phyloP scores from a whole-genome alignment of 2,797 vertebrate genomes.

The Phrynocephalus forsythii region DNA sequence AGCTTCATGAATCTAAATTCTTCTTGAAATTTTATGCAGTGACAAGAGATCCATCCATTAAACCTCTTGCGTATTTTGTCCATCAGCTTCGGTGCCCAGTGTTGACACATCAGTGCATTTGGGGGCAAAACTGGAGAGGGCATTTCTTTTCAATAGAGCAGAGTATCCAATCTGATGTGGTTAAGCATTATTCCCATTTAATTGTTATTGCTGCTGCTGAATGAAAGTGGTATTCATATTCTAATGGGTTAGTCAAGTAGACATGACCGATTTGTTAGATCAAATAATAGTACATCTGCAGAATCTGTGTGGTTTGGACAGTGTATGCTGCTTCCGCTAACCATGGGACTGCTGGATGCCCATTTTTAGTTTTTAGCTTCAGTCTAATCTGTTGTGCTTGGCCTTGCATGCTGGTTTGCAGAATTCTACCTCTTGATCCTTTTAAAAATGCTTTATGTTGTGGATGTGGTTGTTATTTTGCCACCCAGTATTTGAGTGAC shows the following conservation, averaged over 20 bases:
- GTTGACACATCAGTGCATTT: background rate
- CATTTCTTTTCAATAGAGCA: background rate
- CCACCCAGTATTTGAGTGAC: slow-evolving; percentile 46
- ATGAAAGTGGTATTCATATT: background rate
- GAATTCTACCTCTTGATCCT: slow-evolving; percentile 26
- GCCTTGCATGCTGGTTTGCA: background rate
- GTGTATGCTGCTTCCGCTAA: background rate
- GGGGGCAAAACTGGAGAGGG: background rate
- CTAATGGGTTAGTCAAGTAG: background rate
- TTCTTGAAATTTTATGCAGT: background rate
- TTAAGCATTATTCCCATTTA: background rate
- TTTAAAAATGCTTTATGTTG: slow-evolving; percentile 20
- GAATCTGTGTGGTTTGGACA: background rate
- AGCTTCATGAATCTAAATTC: background rate
- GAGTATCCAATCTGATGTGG: background rate
- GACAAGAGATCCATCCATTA: background rate
- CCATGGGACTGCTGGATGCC: background rate
- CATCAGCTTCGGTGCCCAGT: background rate
- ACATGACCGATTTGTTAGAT: background rate
- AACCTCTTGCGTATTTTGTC: background rate
- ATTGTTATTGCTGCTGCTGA: background rate
- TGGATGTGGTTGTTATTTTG: slow-evolving; percentile 50
- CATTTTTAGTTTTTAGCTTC: background rate
- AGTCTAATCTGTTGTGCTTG: background rate
- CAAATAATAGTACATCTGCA: slow-evolving; percentile 2